phyloP scores from a whole-genome alignment of 1,140 invertebrate genomes.

The Dolichoris vasculosae region DNA sequence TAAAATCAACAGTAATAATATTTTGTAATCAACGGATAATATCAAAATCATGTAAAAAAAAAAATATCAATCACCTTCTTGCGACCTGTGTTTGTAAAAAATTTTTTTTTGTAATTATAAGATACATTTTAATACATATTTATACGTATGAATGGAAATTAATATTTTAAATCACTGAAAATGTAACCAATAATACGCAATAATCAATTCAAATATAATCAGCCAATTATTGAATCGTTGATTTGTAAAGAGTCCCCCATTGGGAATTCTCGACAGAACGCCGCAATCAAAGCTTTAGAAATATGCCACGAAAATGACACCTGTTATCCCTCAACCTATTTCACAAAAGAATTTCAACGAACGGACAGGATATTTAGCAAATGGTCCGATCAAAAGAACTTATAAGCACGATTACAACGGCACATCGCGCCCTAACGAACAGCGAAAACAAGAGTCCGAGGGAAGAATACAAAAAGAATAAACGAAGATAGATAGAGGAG shows the following conservation, averaged over 20 bases:
- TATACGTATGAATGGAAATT: neutral
- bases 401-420: neutral
- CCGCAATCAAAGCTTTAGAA: neutral
- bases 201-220: too few species aligned
- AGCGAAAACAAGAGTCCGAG: neutral
- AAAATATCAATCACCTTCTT: too few species aligned
- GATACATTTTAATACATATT: too few species aligned
- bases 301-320: neutral
- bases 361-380: neutral
- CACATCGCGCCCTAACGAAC: conserved; percentile 3
- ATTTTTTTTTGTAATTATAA: too few species aligned
- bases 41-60: too few species aligned
- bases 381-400: conserved; percentile 5
- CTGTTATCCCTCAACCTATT: neutral
- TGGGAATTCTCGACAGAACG: too few species aligned
- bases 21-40: too few species aligned
- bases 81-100: too few species aligned
- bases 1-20: too few species aligned
- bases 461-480: neutral
- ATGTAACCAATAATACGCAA: neutral
- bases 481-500: neutral
- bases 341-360: neutral
- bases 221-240: too few species aligned
- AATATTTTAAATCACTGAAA: neutral
- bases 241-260: too few species aligned